Base-by-base conservation (phyloP, 2,888 invertebrate species). In the Amitus sp. region DNA sequence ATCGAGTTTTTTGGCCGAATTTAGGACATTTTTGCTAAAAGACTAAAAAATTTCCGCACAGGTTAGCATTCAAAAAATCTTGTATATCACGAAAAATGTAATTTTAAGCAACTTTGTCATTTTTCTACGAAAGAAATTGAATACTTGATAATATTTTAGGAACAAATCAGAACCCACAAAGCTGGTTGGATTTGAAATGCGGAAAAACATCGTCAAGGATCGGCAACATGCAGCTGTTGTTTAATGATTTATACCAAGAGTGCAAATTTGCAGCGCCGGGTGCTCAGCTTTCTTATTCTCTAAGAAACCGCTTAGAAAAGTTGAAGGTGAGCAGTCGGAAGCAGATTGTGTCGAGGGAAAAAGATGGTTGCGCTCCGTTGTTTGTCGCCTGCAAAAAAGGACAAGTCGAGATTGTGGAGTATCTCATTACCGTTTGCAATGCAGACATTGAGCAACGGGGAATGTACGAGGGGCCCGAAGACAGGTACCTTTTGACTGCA, bases 381-480 rank as follows among this genome's bases (percentile, higher is more conserved):
- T 94, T 95, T 82, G 86, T 90, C 66, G 91, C 91, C 4, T 88
- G 89, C 77, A 89, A 90, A 83, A 87, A 90, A 73, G 94, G 94
- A 47, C 91, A 92, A 82, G 87, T 89, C 12, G 91, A 93, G 82
- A 89, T 95, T 63, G 94, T 91, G 7, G 92, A 94, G 80, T 96
- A 94, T 84, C 86, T 96, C 33, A 88, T 95, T 66, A 88, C 87
- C 55, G 88, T 89, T 54, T 96, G 96, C 82, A 86, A 86, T 73
- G 95, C 95, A 0, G 90, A 93, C 75, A 87, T 95, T 13, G 96
- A 96, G 83, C 94, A 94, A 82, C 87, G 89, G 72, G 95, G 96
- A 33, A 84, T 90, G 62, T 95, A 91, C 81, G 93, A 94, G 84
- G 92, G 93, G 43, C 88, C 90, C 7, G 93, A 93, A 80, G 95